Evolutionary conservation across 2,888 invertebrate genomes (phyloP).

Genomic region (Pyralis farinalis): DNA sequence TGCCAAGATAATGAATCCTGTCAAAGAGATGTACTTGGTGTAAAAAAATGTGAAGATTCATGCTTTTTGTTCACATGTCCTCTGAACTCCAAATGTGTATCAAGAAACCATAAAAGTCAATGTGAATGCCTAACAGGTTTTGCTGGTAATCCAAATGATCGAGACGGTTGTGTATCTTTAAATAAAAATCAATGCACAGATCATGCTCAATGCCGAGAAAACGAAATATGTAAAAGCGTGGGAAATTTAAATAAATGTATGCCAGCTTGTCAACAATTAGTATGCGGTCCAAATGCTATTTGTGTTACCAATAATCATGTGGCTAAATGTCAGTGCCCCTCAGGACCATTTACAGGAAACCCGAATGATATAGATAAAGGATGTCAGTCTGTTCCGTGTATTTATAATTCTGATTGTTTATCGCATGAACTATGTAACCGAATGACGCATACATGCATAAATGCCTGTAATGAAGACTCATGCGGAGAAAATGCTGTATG

Average conservation of each 20-base stretch:
- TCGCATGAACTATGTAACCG: constrained; percentile 90
- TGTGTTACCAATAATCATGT: constrained; percentile 95
- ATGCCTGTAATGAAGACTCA: constrained; percentile 89
- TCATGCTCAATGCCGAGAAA: constrained; percentile 91
- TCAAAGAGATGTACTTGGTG: constrained; percentile 91
- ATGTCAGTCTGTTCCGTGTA: constrained; percentile 90
- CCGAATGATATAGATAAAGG: constrained; percentile 88
- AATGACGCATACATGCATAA: constrained; percentile 89
- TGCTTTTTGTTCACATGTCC: constrained; percentile 93
- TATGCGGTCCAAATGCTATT: constrained; percentile 92
- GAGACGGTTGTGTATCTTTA: constrained; percentile 90
- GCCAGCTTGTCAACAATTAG: constrained; percentile 88
- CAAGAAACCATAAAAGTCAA: constrained; percentile 85
- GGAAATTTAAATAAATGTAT: constrained; percentile 84
- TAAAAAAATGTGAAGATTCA: constrained; percentile 89
- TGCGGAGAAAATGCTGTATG: constrained; percentile 95
- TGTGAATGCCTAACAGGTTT: constrained; percentile 93
- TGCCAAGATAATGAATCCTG: constrained; percentile 87
- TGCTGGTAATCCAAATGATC: constrained; percentile 93
- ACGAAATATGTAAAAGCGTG: constrained; percentile 86
- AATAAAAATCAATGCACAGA: constrained; percentile 88
- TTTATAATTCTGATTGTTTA: constrained; percentile 92
- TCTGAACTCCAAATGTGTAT: constrained; percentile 89
- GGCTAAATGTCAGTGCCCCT: constrained; percentile 94
- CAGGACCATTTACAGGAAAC: constrained; percentile 92